Evolutionary conservation across 2,888 invertebrate genomes (phyloP), one percentile per base, ranked within the genome.

Genomic region (Arctia plantaginis): DNA sequence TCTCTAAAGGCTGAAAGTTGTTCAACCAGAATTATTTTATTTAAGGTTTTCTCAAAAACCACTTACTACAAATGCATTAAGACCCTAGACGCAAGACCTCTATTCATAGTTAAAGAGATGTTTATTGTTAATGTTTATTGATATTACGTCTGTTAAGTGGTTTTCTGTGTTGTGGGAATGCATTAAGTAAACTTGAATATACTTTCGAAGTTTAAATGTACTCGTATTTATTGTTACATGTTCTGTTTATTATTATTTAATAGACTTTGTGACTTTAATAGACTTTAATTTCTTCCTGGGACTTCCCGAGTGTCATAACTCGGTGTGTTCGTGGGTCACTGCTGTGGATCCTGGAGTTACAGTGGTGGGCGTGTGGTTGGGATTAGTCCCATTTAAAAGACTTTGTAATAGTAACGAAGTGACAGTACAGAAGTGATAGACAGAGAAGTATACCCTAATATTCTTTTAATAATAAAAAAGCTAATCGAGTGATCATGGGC

Each of bases 121-220:
- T 66, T 23, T 47, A 68, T 64, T 55, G 73, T 69, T 66, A 59
- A 55, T 69, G 69, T 64, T 69, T 66, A 74, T 70, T 74, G 65
- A 55, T 66, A 74, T 70, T 73, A 62, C 27, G 35, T n/a, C 23
- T 65, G 65, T 70, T 66, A 44, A 70, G 65, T 66, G 73, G 62
- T 41, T 69, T 74, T 74, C 73, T 70, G 41, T 74, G 73, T 74
- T 59, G 15, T 30, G 13, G 0, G 27, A 30, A 20, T 67, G 44
- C 59, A 62, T 23, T 27, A 33, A 27, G 20, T 51, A 30, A 66
- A 64, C 30, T 35, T 35, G 51, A 39, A n/a, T 35, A 30, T 30
- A 47, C 41, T 35, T 44, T 44, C 10, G n/a, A 27, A n/a, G 41
- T 39, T 47, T 51, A 23, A 69, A 69, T 20, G 30, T 33, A 12